Conservation (phyloP, 2,113 vertebrate genomes). For the Saimiri boliviensis region DNA sequence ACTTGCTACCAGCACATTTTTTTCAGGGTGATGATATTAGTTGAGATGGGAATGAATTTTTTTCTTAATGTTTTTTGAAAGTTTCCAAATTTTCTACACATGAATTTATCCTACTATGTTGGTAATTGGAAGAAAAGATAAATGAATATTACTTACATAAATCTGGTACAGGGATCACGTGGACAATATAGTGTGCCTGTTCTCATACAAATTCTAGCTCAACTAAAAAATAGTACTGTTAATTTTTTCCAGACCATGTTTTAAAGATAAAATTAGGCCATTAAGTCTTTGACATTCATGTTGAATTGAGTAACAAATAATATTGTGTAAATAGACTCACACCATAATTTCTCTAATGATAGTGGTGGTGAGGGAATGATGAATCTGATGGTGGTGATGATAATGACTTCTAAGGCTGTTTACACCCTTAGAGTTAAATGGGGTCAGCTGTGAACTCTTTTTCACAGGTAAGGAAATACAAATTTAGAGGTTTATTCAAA, state of each 20-base stretch:
- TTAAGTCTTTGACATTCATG: not conserved
- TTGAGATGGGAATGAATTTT: not conserved
- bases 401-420: not conserved
- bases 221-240: not conserved
- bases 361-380: not conserved
- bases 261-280: conserved; percentile 22
- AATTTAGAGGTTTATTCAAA: conserved; percentile 1
- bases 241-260: not conserved
- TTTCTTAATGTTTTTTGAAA: not conserved
- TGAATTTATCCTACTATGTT: not conserved
- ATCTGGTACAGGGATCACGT: not conserved
- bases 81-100: not conserved
- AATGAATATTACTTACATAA: not conserved
- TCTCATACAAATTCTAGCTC: conserved; percentile 6
- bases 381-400: not conserved
- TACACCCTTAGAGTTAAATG: not conserved
- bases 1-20: not conserved
- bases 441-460: not conserved
- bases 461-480: not conserved
- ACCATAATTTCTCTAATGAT: not conserved
- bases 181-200: not conserved
- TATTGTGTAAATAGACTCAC: not conserved
- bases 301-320: not conserved
- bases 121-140: not conserved
- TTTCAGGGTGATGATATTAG: not conserved